These are phyloP conservation scores for Cyanistes caeruleus DNA, from an alignment of 2,113 vertebrate genomes.

Conservation along the genomic window DNA sequence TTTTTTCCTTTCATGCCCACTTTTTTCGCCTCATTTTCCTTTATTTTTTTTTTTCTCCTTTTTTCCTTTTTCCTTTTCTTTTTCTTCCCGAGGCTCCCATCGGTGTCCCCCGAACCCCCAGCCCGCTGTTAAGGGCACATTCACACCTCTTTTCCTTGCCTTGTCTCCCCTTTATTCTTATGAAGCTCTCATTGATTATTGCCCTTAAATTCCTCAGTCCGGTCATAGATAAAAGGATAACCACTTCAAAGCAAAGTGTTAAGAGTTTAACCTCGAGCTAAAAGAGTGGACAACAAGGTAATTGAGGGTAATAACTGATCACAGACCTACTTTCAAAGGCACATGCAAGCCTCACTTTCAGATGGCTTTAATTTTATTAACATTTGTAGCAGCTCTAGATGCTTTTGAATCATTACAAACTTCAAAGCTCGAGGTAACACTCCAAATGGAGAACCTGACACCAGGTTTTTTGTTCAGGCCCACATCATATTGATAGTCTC, in stretches of 20 bases:
- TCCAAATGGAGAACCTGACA: constrained; percentile 72
- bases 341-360: constrained; percentile 81
- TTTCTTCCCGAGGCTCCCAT: neutral
- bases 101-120: constrained; percentile 19
- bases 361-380: constrained; percentile 97
- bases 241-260: constrained; percentile 96
- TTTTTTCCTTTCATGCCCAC: neutral
- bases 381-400: constrained; percentile 88
- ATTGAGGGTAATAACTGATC: constrained; percentile 97
- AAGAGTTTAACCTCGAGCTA: constrained; percentile 96
- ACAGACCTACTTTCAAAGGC: constrained; percentile 86
- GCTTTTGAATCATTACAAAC: constrained; percentile 77
- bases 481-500: constrained; percentile 45
- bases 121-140: constrained; percentile 69
- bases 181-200: constrained; percentile 93
- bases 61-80: constrained; percentile 9
- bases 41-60: neutral
- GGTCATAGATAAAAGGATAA: constrained; percentile 99
- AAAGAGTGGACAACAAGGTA: constrained; percentile 94
- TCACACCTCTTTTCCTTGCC: constrained; percentile 81
- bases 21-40: neutral
- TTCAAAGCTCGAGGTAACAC: constrained; percentile 82
- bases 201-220: constrained; percentile 94
- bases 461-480: constrained; percentile 58
- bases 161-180: constrained; percentile 84